A percentile compares a stretch with the other conserved stretches of the same genome.
These are phyloP conservation scores for Lutjanus campechanus DNA, from an alignment of 2,797 vertebrate genomes.

Conservation along the genomic window DNA sequence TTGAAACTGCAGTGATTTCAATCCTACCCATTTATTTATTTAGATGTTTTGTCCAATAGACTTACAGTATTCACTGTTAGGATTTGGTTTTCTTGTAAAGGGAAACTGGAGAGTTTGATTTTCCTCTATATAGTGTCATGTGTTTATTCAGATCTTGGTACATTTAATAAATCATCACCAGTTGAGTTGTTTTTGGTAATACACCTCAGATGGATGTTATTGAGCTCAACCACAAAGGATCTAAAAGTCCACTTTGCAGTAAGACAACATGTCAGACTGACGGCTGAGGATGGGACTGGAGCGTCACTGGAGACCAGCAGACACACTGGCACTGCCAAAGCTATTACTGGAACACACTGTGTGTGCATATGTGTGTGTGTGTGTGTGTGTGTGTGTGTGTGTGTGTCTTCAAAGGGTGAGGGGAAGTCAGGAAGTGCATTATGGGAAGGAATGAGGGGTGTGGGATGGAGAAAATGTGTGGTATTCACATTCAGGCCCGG, in stretches of 20 bases:
- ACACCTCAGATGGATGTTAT: not conserved
- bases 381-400: slow-evolving; percentile 11
- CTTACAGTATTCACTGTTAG: not conserved
- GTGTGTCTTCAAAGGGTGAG: not conserved
- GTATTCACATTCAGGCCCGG: slow-evolving; percentile 53
- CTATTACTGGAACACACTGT: slow-evolving; percentile 50
- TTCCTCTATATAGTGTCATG: not conserved
- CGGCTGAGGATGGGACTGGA: slow-evolving; percentile 16
- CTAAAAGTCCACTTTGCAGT: slow-evolving; percentile 13
- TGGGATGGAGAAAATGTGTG: slow-evolving; percentile 63
- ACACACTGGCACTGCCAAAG: slow-evolving; percentile 50
- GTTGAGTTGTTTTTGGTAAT: slow-evolving; percentile 10
- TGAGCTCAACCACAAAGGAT: not conserved
- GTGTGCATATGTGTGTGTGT: slow-evolving; percentile 36
- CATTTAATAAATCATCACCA: slow-evolving; percentile 14
- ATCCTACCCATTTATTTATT: not conserved
- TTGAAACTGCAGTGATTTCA: not conserved
- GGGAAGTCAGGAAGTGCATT: slow-evolving; percentile 67
- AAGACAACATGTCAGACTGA: not conserved
- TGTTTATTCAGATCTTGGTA: not conserved
- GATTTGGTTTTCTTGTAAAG: not conserved
- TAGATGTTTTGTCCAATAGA: not conserved
- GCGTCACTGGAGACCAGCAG: slow-evolving; percentile 36
- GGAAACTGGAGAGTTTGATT: not conserved
- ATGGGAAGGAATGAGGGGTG: slow-evolving; percentile 58